Conservation (phyloP, 2,797 vertebrate species). For the Acanthurus lineatus region DNA sequence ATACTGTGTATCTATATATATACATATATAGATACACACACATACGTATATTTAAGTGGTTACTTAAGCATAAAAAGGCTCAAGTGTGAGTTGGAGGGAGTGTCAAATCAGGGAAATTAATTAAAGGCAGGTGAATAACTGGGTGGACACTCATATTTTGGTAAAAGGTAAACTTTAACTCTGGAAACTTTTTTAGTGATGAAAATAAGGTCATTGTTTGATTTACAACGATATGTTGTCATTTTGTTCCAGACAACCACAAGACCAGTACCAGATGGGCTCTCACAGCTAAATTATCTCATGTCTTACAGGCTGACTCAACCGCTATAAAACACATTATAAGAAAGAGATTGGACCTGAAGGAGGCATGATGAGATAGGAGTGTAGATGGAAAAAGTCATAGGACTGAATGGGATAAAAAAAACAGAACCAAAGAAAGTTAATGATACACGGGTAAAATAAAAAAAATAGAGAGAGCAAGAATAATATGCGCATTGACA, state of each 20-base stretch:
- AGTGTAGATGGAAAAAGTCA: constrained; percentile 15
- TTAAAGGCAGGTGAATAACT: not conserved
- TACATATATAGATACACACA: no score
- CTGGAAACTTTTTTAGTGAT: not conserved
- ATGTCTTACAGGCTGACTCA: constrained; percentile 40
- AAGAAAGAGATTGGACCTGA: constrained; percentile 4
- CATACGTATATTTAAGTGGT: not conserved
- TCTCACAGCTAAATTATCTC: constrained; percentile 20
- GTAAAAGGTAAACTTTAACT: not conserved
- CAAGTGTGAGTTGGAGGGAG: not conserved
- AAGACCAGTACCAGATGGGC: constrained; percentile 23
- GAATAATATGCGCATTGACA: not conserved
- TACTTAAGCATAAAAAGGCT: not conserved
- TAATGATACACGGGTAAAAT: constrained; percentile 24
- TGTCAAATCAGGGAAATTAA: not conserved
- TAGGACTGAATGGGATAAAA: not conserved
- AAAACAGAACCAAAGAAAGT: constrained; percentile 14
- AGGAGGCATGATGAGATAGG: constrained; percentile 24
- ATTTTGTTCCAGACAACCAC: constrained; percentile 31
- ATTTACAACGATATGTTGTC: constrained; percentile 23
- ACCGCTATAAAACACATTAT: constrained; percentile 34
- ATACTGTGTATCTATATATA: no score
- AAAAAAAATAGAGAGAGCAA: not conserved
- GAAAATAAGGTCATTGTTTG: constrained; percentile 11
- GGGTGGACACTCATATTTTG: not conserved